Evolutionary conservation across 92 coral and sea anemone genomes (phyloP), one percentile per base, ranked within the genome.

Genomic region (Porites cylindrica): DNA sequence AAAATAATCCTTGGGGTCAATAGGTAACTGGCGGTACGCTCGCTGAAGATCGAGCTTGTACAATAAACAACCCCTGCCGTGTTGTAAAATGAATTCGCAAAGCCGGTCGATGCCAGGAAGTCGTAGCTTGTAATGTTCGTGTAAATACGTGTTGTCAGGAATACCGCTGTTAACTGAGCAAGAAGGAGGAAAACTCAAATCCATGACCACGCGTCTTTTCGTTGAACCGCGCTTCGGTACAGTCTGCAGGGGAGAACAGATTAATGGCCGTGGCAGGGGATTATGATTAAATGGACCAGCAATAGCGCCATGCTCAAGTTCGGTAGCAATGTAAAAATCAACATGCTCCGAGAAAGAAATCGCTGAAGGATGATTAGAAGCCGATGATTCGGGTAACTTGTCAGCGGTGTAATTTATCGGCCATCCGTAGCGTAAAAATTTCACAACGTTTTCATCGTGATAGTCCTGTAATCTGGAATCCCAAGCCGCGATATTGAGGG

Each of bases 131-230:
- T 56, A 84, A 17, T 32, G 81, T 43, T 54, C 73, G 32, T 72
- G 13, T 10, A 84, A 14, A 43, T 84, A 61, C 8, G 51, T 10
- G 20, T 38, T 11, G 0, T 20, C 23, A 20, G 88, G 80, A 26
- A 83, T 72, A 9, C 80, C 88, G 65, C 64, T 61, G 17, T 75
- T 74, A 6, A 84, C 1, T 2, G 88, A 84, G 14, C 12, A 51
- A 20, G 64, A 68, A 11, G 58, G 43, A 0, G 88, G 88, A 52
- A 74, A 84, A 59, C 88, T 83, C 32, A 82, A 69, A 54, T 82
- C 86, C 86, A 82, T 82, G 14, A 82, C 86, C 9, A 82, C 87
- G 21, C 85, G 77, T 6, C 85, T 67, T 54, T 82, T 70, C 26
- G 79, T 29, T 8, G 86, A 82, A 2, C 86, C 86, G 13, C 86